Percentiles rank a stretch among this genome's conserved stretches.
Conservation (phyloP, 2,888 invertebrate genomes). For the Encarsia formosa region DNA sequence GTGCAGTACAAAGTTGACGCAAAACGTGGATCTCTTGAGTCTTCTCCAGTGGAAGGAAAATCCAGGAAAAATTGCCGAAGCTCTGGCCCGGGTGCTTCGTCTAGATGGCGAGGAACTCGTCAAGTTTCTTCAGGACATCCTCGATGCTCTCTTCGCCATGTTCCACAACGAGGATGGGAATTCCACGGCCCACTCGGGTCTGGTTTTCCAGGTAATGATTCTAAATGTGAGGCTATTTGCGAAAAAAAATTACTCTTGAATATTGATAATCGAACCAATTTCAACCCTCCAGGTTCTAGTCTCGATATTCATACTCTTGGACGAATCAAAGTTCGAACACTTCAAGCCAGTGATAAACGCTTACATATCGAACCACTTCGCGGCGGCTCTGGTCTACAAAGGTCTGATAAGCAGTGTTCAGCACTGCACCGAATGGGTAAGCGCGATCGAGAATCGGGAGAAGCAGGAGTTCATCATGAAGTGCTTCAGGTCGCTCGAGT, state of each 20-base stretch:
- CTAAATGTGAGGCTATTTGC: neutral
- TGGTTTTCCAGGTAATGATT: conserved; percentile 70
- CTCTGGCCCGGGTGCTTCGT: conserved; percentile 73
- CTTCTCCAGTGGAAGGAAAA: conserved; percentile 88
- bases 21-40: conserved; percentile 86
- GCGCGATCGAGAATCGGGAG: conserved; percentile 81
- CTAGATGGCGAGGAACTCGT: conserved; percentile 87
- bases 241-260: neutral
- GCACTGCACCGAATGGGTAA: conserved; percentile 83
- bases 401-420: conserved; percentile 85
- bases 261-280: neutral
- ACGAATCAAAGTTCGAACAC: conserved; percentile 88
- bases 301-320: conserved; percentile 84
- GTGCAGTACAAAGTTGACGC: conserved; percentile 95
- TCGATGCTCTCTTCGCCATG: conserved; percentile 89
- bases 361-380: conserved; percentile 91
- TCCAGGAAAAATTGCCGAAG: conserved; percentile 82
- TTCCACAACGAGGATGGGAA: conserved; percentile 91
- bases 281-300: conserved; percentile 67
- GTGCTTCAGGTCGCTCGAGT: conserved; percentile 85
- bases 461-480: conserved; percentile 87
- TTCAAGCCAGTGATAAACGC: conserved; percentile 92
- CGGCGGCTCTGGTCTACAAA: conserved; percentile 90
- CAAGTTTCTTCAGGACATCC: conserved; percentile 89
- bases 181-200: conserved; percentile 81